Conservation (phyloP, 1,140 invertebrate species). For the Aphis gossypii region DNA sequence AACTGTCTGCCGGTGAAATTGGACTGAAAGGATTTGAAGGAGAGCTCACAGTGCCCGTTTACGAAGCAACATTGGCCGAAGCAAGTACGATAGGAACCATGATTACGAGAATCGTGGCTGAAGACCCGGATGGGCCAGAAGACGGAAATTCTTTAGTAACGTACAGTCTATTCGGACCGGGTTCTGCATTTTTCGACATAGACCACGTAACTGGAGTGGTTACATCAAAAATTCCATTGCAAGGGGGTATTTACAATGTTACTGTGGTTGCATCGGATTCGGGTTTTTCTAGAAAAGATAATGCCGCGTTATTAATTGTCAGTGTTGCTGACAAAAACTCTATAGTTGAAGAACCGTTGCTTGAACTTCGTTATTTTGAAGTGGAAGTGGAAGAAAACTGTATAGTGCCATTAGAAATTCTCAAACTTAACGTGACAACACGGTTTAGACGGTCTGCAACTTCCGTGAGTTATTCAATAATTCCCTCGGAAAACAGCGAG, state of each 20-base stretch:
- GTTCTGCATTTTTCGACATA: conserved; percentile 75
- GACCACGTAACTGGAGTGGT: conserved; percentile 82
- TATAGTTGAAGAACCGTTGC: conserved; percentile 67
- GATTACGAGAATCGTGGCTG: conserved; percentile 78
- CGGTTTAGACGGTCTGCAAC: conserved; percentile 33
- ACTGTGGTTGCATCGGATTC: conserved; percentile 83
- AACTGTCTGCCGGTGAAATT: conserved; percentile 34
- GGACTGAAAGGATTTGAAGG: conserved; percentile 55
- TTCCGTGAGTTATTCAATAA: conserved; percentile 54
- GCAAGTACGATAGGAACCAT: conserved; percentile 74
- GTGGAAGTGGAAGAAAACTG: conserved; percentile 80
- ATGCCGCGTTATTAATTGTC: conserved; percentile 76
- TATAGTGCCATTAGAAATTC: conserved; percentile 72
- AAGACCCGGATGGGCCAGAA: conserved; percentile 80
- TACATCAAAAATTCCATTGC: conserved; percentile 74
- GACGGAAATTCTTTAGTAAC: conserved; percentile 84
- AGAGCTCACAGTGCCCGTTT: conserved; percentile 69
- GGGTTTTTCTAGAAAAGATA: conserved; percentile 80
- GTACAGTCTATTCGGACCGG: conserved; percentile 72
- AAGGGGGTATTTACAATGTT: conserved; percentile 73
- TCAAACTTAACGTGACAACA: conserved; percentile 72
- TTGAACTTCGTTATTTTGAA: conserved; percentile 78
- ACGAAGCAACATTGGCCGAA: conserved; percentile 74
- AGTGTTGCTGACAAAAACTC: conserved; percentile 74
- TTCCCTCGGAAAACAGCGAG: conserved; percentile 63